Conservation (phyloP, 2,113 vertebrate genomes). For the Girardinichthys multiradiatus region DNA sequence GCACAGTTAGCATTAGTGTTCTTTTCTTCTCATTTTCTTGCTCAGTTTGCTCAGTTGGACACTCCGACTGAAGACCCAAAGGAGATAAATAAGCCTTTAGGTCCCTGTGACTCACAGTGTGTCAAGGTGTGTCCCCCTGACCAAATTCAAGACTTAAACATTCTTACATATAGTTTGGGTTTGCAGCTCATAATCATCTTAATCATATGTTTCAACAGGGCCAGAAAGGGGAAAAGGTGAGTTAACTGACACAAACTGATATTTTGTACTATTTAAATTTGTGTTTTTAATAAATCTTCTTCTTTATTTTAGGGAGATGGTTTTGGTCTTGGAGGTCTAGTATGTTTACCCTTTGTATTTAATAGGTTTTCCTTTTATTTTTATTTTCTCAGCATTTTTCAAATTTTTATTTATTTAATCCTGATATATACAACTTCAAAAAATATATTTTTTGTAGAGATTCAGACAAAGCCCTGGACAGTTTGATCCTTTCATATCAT, state of each 20-base stretch:
- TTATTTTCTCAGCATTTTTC: background rate
- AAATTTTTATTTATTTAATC: background rate
- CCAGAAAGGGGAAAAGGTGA: constrained; percentile 85
- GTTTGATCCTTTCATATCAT: constrained; percentile 77
- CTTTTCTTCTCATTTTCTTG: background rate
- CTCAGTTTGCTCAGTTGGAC: constrained; percentile 76
- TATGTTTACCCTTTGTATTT: constrained; percentile 56
- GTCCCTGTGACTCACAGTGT: constrained; percentile 77
- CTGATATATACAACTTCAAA: background rate
- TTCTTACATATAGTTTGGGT: background rate
- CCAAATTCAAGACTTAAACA: background rate
- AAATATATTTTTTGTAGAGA: constrained; percentile 50
- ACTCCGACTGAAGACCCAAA: constrained; percentile 73
- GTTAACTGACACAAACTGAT: background rate
- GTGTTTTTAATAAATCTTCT: background rate
- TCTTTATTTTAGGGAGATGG: constrained; percentile 57
- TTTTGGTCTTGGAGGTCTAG: constrained; percentile 76
- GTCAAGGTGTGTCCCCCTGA: constrained; percentile 65
- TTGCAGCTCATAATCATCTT: constrained; percentile 10
- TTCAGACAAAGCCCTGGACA: constrained; percentile 69
- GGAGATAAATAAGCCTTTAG: constrained; percentile 71
- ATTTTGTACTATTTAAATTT: background rate
- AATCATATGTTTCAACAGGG: constrained; percentile 70
- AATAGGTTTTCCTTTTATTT: background rate
- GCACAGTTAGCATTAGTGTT: background rate